Percentiles rank a stretch among this genome's conserved stretches.
These are phyloP conservation scores for Pedicia rivosa DNA, from an alignment of 2,888 invertebrate genomes.

Conservation along the genomic window DNA sequence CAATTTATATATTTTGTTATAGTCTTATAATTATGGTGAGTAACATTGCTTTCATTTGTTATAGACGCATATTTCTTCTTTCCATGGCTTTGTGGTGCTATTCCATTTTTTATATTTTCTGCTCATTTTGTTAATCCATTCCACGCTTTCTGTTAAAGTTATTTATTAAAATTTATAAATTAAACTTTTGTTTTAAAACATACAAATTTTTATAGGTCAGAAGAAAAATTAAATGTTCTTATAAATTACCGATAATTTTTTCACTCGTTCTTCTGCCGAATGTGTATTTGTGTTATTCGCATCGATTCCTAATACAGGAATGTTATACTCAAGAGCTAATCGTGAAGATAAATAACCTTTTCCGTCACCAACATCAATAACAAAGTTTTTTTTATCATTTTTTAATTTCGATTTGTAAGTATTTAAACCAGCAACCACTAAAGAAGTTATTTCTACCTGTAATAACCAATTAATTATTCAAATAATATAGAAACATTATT, in stretches of 20 bases:
- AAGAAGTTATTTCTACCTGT: no score
- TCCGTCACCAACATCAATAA: conserved; percentile 80
- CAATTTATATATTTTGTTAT: conserved; percentile 42
- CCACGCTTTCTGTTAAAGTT: conserved; percentile 37
- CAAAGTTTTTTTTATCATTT: conserved; percentile 22
- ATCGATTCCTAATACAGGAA: conserved; percentile 71
- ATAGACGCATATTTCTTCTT: conserved; percentile 11
- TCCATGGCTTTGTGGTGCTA: conserved; percentile 19
- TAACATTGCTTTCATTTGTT: conserved; percentile 5
- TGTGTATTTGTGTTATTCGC: conserved; percentile 48
- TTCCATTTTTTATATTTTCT: conserved; percentile 29
- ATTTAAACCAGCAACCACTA: no score
- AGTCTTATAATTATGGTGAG: conserved; percentile 39
- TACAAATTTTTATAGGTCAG: no score
- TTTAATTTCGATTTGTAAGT: no score
- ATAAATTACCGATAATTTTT: conserved; percentile 1
- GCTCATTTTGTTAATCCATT: conserved; percentile 38
- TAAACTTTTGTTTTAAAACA: no score
- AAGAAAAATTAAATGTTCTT: no score
- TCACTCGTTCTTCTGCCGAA: conserved; percentile 39
- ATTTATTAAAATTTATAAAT: conserved; percentile 5
- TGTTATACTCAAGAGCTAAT: conserved; percentile 48
- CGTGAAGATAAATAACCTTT: conserved; percentile 71
- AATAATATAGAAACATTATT: no score
- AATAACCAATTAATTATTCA: no score